Evolutionary conservation across 1,140 invertebrate genomes (phyloP).

Genomic region (Seison nebaliae): DNA sequence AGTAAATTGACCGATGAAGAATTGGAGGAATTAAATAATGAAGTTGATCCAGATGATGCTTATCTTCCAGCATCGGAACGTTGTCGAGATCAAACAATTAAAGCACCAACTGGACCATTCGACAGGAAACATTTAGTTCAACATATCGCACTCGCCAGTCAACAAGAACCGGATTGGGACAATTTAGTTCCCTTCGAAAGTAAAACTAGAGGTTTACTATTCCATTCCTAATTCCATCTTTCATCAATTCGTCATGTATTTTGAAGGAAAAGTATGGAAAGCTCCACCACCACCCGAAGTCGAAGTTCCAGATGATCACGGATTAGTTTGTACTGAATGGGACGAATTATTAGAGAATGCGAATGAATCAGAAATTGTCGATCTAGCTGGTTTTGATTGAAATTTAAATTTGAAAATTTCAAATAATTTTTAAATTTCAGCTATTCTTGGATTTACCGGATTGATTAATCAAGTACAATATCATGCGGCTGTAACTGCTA

Average conservation of each 20-base stretch:
- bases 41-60: constrained; percentile 94
- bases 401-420: neutral
- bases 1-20: constrained; percentile 73
- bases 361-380: constrained; percentile 88
- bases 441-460: constrained; percentile 90
- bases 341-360: constrained; percentile 64
- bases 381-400: constrained; percentile 54
- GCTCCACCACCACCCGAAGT: constrained; percentile 21
- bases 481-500: constrained; percentile 44
- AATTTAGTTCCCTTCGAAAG: constrained; percentile 66
- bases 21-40: constrained; percentile 78
- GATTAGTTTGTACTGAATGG: constrained; percentile 75
- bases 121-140: constrained; percentile 58
- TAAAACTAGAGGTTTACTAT: constrained; percentile 45
- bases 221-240: too few species aligned
- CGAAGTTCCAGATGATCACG: constrained; percentile 39
- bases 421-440: constrained; percentile 31
- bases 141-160: constrained; percentile 81
- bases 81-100: constrained; percentile 74
- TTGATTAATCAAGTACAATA: constrained; percentile 99
- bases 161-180: constrained; percentile 84
- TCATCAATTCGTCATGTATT: constrained; percentile 21
- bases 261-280: constrained; percentile 18
- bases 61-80: constrained; percentile 78
- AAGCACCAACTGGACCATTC: constrained; percentile 69